Evolutionary conservation across 1,140 invertebrate genomes (phyloP), one percentile per base, ranked within the genome.

Genomic region (Drosophila pandora): DNA sequence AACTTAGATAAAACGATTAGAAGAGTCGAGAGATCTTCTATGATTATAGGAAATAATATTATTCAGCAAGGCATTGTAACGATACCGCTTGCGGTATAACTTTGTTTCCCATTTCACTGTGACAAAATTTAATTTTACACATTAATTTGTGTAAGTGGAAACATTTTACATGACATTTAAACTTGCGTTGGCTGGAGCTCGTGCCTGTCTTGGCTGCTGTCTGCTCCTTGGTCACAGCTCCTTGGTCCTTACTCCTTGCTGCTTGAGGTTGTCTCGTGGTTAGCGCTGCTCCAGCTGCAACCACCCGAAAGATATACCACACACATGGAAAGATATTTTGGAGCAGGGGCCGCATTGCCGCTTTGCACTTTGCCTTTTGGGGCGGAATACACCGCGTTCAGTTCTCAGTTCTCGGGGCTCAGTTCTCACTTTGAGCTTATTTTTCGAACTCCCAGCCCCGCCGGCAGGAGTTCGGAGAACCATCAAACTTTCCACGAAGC

Each of bases 121-220:
- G 67, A 67, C 68, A 57, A 88, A 88, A 88, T 83, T 76, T 88
- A 83, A 88, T 88, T 83, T 63, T 79, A 83, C 79, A 88, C 83
- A 89, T 88, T 88, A 88, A 88, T 88, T 88, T 88, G 83, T 88
- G 83, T 88, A 88, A 88, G 83, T 88, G 83, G 84, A 88, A 88
- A 89, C 83, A 79, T 88, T 88, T 88, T 88, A 83, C 83, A 88
- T 88, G 83, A 88, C 83, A 88, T 84, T 88, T 88, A 88, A 88
- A 82, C 83, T 79, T 82, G 75, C 70, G 62, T 58, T 70, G 53
- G 54, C 67, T 34, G 55, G 41, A 47, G 56, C 68, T 54, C 64
- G 54, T 50, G 70, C 63, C 57, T 74, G 70, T 59, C 53, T 59
- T 37, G 13, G 17, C 30, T 22, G 30, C 9, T 52, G 25, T 6